phyloP scores from a whole-genome alignment of 2,113 vertebrate genomes.

The Xyliphius kryptos region DNA sequence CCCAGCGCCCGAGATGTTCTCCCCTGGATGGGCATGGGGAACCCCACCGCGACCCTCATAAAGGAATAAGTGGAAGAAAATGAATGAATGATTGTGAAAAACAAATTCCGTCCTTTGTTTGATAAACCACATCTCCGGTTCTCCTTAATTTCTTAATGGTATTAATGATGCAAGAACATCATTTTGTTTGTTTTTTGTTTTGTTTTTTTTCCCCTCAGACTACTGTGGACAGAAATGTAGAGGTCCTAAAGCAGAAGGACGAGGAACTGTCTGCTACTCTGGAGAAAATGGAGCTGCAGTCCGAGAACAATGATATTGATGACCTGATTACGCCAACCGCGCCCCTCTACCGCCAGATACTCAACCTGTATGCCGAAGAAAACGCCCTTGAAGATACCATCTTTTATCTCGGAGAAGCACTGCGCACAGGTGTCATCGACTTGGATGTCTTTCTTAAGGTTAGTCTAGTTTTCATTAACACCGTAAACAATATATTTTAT shows the following conservation, averaged over 20 bases:
- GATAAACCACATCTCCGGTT: too few species aligned
- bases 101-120: too few species aligned
- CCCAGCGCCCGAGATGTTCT: too few species aligned
- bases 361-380: conserved; percentile 96
- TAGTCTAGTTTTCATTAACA: not conserved
- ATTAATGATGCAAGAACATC: not conserved
- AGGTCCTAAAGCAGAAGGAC: conserved; percentile 91
- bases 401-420: conserved; percentile 94
- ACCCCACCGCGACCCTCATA: too few species aligned
- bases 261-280: conserved; percentile 90
- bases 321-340: conserved; percentile 95
- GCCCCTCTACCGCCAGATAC: conserved; percentile 96
- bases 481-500: not conserved
- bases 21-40: too few species aligned
- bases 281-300: conserved; percentile 98
- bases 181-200: not conserved
- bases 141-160: not conserved
- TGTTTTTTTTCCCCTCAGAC: conserved; percentile 60
- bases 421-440: conserved; percentile 90
- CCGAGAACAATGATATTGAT: conserved; percentile 95
- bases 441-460: conserved; percentile 98
- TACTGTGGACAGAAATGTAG: conserved; percentile 93
- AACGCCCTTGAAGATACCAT: conserved; percentile 98
- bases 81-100: too few species aligned
- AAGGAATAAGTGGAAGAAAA: too few species aligned